Percentiles rank a stretch among this genome's conserved stretches.
phyloP scores from a whole-genome alignment of 2,113 vertebrate species.

The Platichthys flesus region DNA sequence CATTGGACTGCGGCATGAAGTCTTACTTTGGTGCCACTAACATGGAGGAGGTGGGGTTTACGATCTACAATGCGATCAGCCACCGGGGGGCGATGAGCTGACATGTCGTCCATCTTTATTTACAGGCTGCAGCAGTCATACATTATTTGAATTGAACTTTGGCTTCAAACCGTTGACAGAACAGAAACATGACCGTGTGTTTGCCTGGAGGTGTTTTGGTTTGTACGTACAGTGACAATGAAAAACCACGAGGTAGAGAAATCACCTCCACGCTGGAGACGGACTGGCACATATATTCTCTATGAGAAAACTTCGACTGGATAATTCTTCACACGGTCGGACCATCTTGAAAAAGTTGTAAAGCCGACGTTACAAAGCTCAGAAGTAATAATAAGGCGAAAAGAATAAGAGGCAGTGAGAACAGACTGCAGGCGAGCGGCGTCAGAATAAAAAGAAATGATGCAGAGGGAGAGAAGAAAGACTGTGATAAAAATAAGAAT shows the following conservation, averaged over 20 bases:
- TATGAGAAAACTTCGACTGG: constrained; percentile 24
- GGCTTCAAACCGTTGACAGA: neutral
- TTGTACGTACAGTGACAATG: neutral
- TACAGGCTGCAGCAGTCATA: too few species aligned
- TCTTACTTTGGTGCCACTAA: neutral
- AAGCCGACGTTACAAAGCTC: constrained; percentile 42
- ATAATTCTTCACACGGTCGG: constrained; percentile 23
- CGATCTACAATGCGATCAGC: neutral
- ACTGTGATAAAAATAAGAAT: constrained; percentile 46
- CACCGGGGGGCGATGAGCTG: neutral
- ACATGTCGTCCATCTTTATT: neutral
- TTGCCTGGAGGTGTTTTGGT: neutral
- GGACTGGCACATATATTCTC: constrained; percentile 19
- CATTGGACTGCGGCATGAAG: constrained; percentile 2
- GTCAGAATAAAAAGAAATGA: constrained; percentile 53
- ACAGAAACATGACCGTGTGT: constrained; percentile 2
- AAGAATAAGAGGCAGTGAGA: constrained; percentile 37
- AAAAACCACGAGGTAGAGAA: neutral
- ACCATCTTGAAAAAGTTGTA: constrained; percentile 45
- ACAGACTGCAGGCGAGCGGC: constrained; percentile 38
- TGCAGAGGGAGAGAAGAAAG: constrained; percentile 58
- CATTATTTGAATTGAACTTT: constrained; percentile 26
- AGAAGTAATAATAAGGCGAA: constrained; percentile 50
- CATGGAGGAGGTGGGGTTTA: neutral
- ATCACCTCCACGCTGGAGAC: neutral